Conservation (phyloP, 2,888 invertebrate species). For the Lithosia quadra region DNA sequence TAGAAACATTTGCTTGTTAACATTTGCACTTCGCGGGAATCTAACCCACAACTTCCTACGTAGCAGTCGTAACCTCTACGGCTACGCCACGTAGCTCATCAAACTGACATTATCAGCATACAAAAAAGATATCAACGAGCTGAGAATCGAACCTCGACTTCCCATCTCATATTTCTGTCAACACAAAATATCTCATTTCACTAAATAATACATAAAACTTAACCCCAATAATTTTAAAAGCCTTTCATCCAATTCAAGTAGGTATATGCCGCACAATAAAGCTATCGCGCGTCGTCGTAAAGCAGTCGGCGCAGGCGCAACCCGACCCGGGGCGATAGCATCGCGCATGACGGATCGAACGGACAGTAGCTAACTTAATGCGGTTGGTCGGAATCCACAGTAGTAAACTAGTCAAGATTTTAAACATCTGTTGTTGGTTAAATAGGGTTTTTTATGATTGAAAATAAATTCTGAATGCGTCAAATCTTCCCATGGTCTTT, state of each 20-base stretch:
- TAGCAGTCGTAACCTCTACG: not conserved
- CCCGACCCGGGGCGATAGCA: constrained; percentile 63
- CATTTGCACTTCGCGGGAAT: not conserved
- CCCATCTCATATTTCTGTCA: constrained; percentile 7
- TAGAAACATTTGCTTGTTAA: not conserved
- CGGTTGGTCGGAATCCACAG: constrained; percentile 12
- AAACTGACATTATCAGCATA: not conserved
- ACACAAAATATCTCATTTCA: constrained; percentile 2
- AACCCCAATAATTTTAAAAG: constrained; percentile 31
- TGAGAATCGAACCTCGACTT: not conserved
- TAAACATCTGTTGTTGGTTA: not conserved
- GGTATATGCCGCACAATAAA: constrained; percentile 38
- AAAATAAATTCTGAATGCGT: not conserved
- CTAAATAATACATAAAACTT: constrained; percentile 17
- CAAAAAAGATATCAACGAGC: not conserved
- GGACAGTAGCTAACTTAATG: constrained; percentile 43
- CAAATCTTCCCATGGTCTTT: no score
- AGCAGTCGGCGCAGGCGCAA: constrained; percentile 55
- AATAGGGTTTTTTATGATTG: not conserved
- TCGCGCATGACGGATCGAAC: constrained; percentile 49
- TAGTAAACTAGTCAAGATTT: constrained; percentile 11
- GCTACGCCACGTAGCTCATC: not conserved
- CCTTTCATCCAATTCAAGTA: constrained; percentile 41
- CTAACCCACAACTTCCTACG: not conserved
- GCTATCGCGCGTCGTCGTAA: constrained; percentile 48